These are phyloP conservation scores for Drosophila rellima DNA, from an alignment of 2,888 invertebrate genomes.

Conservation along the genomic window DNA sequence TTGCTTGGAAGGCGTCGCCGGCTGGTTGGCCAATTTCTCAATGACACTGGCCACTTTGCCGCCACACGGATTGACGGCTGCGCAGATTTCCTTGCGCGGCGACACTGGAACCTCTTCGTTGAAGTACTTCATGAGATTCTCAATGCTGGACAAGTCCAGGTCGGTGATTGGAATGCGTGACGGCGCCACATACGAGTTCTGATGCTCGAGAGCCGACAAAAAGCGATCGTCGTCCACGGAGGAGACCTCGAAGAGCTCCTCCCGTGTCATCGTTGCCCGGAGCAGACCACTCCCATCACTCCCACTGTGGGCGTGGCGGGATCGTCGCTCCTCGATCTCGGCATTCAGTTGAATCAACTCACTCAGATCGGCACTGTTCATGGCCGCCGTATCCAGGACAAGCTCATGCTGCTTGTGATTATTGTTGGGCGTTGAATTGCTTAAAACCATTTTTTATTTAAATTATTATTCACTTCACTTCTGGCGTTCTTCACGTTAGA, in stretches of 20 bases:
- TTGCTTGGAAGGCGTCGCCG: conserved; percentile 26
- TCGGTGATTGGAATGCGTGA: conserved; percentile 59
- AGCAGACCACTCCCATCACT: conserved; percentile 52
- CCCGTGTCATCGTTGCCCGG: conserved; percentile 73
- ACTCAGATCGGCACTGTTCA: conserved; percentile 76
- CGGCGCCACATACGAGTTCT: conserved; percentile 58
- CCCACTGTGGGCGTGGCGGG: conserved; percentile 43
- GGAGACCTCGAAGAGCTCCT: conserved; percentile 80
- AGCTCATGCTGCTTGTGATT: conserved; percentile 54
- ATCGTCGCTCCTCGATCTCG: conserved; percentile 72
- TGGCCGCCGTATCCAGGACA: conserved; percentile 72
- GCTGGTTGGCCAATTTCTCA: conserved; percentile 55
- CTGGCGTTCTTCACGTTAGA: conserved; percentile 59
- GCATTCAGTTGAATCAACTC: conserved; percentile 75
- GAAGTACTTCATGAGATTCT: conserved; percentile 81
- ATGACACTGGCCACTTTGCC: conserved; percentile 74
- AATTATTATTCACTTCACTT: neutral
- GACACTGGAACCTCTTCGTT: conserved; percentile 77
- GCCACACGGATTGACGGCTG: conserved; percentile 2
- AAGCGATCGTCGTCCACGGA: conserved; percentile 77
- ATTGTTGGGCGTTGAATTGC: conserved; percentile 65
- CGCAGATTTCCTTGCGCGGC: conserved; percentile 37
- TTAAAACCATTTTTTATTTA: conserved; percentile 75
- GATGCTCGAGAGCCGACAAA: conserved; percentile 65
- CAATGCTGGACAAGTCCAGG: conserved; percentile 75